These are phyloP conservation scores for Zaprionus capensis DNA, from an alignment of 1,140 invertebrate genomes.

Conservation along the genomic window DNA sequence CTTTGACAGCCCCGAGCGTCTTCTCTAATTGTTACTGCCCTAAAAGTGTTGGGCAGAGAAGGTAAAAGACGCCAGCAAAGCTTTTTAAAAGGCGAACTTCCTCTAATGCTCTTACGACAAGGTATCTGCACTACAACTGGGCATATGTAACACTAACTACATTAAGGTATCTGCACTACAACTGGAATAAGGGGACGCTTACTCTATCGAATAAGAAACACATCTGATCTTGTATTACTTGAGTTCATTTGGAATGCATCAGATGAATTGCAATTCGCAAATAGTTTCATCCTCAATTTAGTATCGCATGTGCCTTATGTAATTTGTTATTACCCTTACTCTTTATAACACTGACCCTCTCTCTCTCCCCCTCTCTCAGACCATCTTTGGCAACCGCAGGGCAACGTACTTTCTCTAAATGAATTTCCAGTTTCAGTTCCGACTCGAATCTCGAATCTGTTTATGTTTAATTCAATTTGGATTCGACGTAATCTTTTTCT, in stretches of 20 bases:
- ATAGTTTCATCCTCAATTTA: no score
- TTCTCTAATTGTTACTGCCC: conserved; percentile 66
- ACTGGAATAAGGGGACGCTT: no score
- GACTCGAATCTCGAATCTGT: conserved; percentile 11
- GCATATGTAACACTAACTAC: not conserved
- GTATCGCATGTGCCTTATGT: no score
- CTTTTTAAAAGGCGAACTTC: not conserved
- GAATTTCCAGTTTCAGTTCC: conserved; percentile 13
- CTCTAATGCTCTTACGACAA: not conserved
- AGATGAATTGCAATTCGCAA: no score
- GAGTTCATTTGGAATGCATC: no score
- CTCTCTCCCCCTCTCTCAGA: no score
- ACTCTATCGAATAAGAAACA: no score
- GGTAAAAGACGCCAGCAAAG: conserved; percentile 15
- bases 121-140: not conserved
- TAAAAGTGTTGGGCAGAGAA: conserved; percentile 10
- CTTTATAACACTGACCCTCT: no score
- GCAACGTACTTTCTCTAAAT: not conserved
- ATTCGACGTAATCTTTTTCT: conserved; percentile 13
- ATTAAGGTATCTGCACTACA: no score
- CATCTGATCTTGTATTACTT: no score
- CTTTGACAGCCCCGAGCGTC: conserved; percentile 56
- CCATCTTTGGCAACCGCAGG: not conserved
- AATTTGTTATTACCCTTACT: no score
- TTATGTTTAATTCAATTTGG: conserved; percentile 37